phyloP scores from a whole-genome alignment of 2,888 invertebrate species.

The Aphidoletes aphidimyza region DNA sequence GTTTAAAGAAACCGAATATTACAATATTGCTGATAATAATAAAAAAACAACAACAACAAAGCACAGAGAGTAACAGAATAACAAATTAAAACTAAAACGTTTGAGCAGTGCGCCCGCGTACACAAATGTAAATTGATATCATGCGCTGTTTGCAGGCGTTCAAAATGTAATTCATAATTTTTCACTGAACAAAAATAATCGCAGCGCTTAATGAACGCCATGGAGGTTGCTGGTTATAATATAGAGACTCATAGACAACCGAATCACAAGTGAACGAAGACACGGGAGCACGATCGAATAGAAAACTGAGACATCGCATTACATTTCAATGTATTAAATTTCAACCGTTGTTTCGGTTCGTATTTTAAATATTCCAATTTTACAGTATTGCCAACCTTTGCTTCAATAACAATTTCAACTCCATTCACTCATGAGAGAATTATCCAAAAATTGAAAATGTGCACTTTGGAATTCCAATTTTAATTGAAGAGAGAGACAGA shows the following conservation, averaged over 20 bases:
- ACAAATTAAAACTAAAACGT: not conserved
- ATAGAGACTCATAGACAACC: too few species aligned
- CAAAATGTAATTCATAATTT: constrained; percentile 41
- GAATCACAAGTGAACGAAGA: not conserved
- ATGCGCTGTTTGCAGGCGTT: not conserved
- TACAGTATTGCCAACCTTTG: constrained; percentile 1
- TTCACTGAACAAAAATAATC: constrained; percentile 45
- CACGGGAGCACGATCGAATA: not conserved
- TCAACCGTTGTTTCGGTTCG: not conserved
- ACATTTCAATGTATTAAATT: constrained; percentile 43
- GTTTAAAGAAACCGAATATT: not conserved
- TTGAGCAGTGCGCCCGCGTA: not conserved
- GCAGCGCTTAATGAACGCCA: constrained; percentile 6
- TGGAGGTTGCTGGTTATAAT: too few species aligned
- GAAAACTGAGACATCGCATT: constrained; percentile 22
- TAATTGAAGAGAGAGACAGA: not conserved
- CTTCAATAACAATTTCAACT: not conserved
- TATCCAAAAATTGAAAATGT: too few species aligned
- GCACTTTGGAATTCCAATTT: too few species aligned
- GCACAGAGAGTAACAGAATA: not conserved
- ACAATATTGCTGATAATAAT: not conserved
- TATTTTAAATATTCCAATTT: too few species aligned
- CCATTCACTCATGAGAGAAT: too few species aligned
- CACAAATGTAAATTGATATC: not conserved
- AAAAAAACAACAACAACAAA: not conserved